Base-by-base conservation (phyloP, 2,113 vertebrate genomes). In the Meles meles region DNA sequence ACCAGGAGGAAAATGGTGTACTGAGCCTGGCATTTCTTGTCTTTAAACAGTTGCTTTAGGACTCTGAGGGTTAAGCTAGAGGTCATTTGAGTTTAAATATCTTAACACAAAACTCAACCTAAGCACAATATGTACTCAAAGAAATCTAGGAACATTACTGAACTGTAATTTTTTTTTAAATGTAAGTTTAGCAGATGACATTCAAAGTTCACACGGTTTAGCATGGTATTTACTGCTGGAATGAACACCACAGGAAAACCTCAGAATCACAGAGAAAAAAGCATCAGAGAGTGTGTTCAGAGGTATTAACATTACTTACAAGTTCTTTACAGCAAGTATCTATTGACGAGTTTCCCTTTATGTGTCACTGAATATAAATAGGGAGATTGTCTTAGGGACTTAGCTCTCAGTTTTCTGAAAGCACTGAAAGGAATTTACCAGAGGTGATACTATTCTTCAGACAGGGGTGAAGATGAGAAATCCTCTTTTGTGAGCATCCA, bases 21-120 rank as follows among this genome's bases (percentile, higher is more conserved):
- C 55, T 96, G 74, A 44, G 59, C 77, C 44, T 86, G 93, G 81
- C 42, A 83, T 97, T 98, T 97, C 96, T 67, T 97, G n/a, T 57
- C 67, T 84, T 88, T 74, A 82, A 90, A 23, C 2, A 25, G 52
- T 65, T 5, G 9, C n/a, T 82, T 83, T 81, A n/a, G 59, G 57
- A 79, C 17, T 92, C 37, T 67, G 29, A 93, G 74, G 29, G 21
- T 92, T 98, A 96, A 91, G 29, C 12, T 90, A 55, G 71, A 93
- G 39, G 69, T 90, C 80, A 96, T 37, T 76, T 93, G 81, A 63
- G 15, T 88, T 96, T 85, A 95, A 97, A 81, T 91, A 88, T 87
- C 42, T 77, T 90, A 90, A 65, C 18, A 90, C 17, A 94, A 95
- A 96, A 88, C 29, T 89, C 82, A 92, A n/a, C 37, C 31, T 76